Evolutionary conservation across 2,797 vertebrate species (phyloP).

Genomic region (Mallotus villosus): DNA sequence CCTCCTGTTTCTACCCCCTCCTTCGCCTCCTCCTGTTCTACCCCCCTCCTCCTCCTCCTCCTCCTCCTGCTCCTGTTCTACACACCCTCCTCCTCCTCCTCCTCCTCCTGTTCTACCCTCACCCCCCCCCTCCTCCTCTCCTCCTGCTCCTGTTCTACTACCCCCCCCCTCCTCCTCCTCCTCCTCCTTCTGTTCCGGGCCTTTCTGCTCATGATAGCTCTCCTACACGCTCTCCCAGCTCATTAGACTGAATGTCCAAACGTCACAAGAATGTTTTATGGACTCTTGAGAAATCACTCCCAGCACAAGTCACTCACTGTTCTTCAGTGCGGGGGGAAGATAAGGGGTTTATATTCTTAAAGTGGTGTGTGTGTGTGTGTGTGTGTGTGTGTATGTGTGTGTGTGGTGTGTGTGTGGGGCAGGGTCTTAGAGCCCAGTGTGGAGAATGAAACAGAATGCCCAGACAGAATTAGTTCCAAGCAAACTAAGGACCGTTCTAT

Average conservation of each 20-base stretch:
- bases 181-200: not conserved
- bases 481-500: conserved; percentile 73
- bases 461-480: conserved; percentile 81
- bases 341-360: conserved; percentile 80
- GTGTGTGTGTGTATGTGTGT: conserved; percentile 58
- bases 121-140: too few species aligned
- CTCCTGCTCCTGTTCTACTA: too few species aligned
- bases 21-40: too few species aligned
- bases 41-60: too few species aligned
- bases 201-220: conserved; percentile 50
- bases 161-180: too few species aligned
- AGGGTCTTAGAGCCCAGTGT: conserved; percentile 76
- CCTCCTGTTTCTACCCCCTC: not conserved
- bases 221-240: conserved; percentile 57
- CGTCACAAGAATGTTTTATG: conserved; percentile 78
- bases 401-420: conserved; percentile 61
- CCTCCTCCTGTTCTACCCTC: too few species aligned
- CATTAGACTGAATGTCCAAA: conserved; percentile 72
- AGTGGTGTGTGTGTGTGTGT: conserved; percentile 64
- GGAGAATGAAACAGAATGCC: conserved; percentile 79
- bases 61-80: too few species aligned
- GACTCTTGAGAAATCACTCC: conserved; percentile 77
- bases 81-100: not conserved
- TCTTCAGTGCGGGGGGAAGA: conserved; percentile 62
- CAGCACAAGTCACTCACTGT: conserved; percentile 77